Evolutionary conservation across 30 jellyfish, hydroid and myxozoan genomes (phyloP), one percentile per base, ranked within the genome.

Genomic region (Aurelia sp.): DNA sequence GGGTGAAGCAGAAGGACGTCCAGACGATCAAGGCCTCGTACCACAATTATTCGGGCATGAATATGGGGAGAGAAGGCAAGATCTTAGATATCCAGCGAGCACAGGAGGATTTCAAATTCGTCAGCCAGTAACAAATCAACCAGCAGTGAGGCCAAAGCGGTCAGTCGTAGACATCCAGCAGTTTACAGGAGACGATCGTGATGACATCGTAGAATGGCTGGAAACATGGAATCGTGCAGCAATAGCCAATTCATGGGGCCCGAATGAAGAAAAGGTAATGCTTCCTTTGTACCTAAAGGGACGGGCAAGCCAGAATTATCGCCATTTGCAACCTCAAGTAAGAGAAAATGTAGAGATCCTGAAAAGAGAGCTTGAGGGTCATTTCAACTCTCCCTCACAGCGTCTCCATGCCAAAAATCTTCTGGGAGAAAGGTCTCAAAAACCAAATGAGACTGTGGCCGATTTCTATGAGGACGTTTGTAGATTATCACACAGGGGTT

Each of bases 301-400:
- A 10, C 81, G 81, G 4, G 81, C 81, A 21, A 70, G 81, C 63
- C 81, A 70, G 81, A 41, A 30, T 70, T 70, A 70, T 70, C 55
- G 85, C 52, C 20, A 52, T 30, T 35, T 74, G 33, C 22, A 70
- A 52, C 50, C 22, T 13, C 72, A 50, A 57, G 20, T 74, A n/a
- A 74, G 22, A 24, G 31, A 74, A 19, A 51, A 74, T 48, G 13
- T 52, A 19, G 44, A n/a, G 33, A 27, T 27, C 33, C 33, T 27
- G 33, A 27, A 27, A 27, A 27, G 33, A 27, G 33, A 27, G 33
- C 33, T 27, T 27, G 33, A 27, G 33, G 33, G 33, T 27, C 33
- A 27, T 27, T 27, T 27, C 33, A 27, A 27, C 1, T 27, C 33
- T 27, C 33, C 33, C 2, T 27, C 33, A 27, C 2, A 27, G 33